Conservation (phyloP, 2,888 invertebrate genomes). For the Noctua janthina region DNA sequence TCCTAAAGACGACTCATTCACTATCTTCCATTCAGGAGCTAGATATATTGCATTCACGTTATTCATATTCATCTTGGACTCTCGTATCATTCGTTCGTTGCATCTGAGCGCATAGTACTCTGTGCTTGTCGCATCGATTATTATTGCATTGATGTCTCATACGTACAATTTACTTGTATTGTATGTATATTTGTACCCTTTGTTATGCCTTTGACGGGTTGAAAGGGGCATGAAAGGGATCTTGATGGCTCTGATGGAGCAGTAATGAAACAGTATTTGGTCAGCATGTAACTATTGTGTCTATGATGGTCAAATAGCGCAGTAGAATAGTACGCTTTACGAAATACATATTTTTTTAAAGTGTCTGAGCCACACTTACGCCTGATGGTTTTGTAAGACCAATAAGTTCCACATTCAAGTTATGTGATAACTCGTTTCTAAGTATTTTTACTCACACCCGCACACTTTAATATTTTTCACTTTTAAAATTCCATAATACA, state of each 20-base stretch:
- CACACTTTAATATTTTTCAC: no score
- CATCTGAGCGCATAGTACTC: constrained; percentile 52
- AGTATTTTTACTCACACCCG: no score
- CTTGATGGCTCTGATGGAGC: not conserved
- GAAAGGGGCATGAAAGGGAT: not conserved
- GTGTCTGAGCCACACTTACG: no score
- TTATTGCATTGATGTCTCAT: constrained; percentile 64
- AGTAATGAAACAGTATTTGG: not conserved
- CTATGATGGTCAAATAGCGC: not conserved
- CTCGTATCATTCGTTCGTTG: constrained; percentile 26
- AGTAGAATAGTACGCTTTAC: not conserved
- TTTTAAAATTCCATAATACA: no score
- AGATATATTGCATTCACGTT: constrained; percentile 17
- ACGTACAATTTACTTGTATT: constrained; percentile 67
- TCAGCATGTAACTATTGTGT: not conserved
- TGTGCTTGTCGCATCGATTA: constrained; percentile 52
- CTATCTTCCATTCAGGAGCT: constrained; percentile 36
- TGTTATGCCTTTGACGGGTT: constrained; percentile 3
- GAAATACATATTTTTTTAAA: no score
- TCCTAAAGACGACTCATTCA: constrained; percentile 45
- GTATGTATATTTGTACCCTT: constrained; percentile 51
- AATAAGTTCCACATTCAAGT: no score
- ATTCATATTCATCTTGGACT: constrained; percentile 33
- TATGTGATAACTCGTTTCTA: no score
- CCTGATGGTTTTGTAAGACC: no score